These are phyloP conservation scores for Ctenicera cuprea DNA, from an alignment of 2,888 invertebrate genomes.

Conservation along the genomic window DNA sequence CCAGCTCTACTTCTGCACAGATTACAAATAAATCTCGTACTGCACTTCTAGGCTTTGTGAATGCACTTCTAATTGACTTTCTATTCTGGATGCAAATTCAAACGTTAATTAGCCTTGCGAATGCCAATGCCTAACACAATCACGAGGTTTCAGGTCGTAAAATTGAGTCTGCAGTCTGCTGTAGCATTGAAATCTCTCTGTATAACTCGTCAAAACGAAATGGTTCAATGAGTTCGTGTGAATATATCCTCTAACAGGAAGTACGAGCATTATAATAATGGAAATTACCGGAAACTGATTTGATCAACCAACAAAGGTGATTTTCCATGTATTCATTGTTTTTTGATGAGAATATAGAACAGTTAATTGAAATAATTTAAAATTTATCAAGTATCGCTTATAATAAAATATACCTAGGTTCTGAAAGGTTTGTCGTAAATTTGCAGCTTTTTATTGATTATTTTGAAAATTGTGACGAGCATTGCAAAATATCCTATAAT, in stretches of 20 bases:
- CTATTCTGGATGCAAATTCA: conserved; percentile 23
- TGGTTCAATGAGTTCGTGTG: conserved; percentile 25
- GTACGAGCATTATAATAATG: conserved; percentile 42
- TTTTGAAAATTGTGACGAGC: too few species aligned
- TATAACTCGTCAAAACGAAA: conserved; percentile 9
- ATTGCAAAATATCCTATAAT: too few species aligned
- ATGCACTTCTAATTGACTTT: conserved; percentile 35
- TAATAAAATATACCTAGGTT: too few species aligned
- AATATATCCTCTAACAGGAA: conserved; percentile 45
- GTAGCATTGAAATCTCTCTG: conserved; percentile 34
- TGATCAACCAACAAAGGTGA: conserved; percentile 24
- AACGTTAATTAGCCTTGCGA: conserved; percentile 21
- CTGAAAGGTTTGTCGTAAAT: too few species aligned
- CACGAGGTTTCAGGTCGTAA: background rate
- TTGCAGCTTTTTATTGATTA: too few species aligned
- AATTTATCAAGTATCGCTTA: too few species aligned
- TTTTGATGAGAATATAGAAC: too few species aligned
- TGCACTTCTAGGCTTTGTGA: background rate
- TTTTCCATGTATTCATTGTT: background rate
- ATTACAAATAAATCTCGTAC: conserved; percentile 33
- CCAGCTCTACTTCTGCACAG: conserved; percentile 39
- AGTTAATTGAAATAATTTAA: too few species aligned
- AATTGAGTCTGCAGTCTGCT: conserved; percentile 33
- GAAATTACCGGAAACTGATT: conserved; percentile 47
- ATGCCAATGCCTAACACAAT: background rate